These are phyloP conservation scores for Suncus etruscus DNA, from an alignment of 2,113 vertebrate species.

Conservation along the genomic window DNA sequence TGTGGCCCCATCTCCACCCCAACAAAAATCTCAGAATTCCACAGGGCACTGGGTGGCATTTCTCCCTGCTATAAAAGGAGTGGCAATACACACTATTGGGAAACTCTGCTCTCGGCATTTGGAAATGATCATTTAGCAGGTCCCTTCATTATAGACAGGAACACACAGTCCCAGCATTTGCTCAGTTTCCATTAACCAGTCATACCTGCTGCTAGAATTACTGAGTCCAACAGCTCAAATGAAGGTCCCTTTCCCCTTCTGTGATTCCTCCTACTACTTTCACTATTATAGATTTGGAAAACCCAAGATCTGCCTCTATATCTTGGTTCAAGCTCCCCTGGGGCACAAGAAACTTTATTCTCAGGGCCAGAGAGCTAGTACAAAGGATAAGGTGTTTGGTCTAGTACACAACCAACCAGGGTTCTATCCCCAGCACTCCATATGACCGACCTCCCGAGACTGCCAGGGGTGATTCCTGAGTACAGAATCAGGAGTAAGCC, in stretches of 20 bases:
- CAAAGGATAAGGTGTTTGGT: too few relatives aligned
- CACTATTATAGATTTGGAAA: not conserved
- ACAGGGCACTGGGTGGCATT: too few relatives aligned
- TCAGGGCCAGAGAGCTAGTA: too few relatives aligned
- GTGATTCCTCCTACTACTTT: conserved; percentile 6
- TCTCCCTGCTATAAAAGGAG: too few relatives aligned
- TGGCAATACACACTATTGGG: too few relatives aligned
- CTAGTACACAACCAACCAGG: not conserved
- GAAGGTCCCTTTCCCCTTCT: not conserved
- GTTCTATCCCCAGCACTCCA: not conserved
- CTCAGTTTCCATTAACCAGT: not conserved
- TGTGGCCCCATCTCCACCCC: too few relatives aligned
- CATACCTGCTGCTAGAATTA: not conserved
- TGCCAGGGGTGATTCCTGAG: too few relatives aligned
- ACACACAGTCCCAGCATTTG: not conserved
- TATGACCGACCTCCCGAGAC: not conserved
- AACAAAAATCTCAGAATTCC: too few relatives aligned
- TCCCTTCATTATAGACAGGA: not conserved
- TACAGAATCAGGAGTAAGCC: too few relatives aligned
- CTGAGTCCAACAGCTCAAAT: not conserved
- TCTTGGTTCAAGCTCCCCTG: conserved; percentile 24
- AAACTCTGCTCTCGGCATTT: not conserved
- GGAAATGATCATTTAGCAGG: not conserved
- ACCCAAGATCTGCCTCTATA: not conserved
- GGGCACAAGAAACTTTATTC: conserved; percentile 16